phyloP scores from a whole-genome alignment of 1,140 invertebrate genomes.

The Euura saliciscinereae region DNA sequence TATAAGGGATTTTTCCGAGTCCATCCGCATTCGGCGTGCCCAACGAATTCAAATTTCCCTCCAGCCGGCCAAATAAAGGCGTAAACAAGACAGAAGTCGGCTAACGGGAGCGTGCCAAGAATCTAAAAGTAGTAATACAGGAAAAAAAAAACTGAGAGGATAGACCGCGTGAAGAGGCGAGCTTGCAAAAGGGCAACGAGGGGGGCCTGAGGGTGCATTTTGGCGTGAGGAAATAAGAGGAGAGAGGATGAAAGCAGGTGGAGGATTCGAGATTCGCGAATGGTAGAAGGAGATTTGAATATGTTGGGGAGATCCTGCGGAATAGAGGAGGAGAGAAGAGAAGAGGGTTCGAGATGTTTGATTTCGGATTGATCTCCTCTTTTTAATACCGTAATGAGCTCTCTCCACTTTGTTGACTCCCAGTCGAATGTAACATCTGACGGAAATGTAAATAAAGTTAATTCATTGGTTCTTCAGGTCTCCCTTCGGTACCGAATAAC shows the following conservation, averaged over 20 bases:
- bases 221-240: no score
- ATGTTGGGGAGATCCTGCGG: not conserved
- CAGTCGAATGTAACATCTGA: slow-evolving; percentile 2
- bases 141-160: not conserved
- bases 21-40: slow-evolving; percentile 11
- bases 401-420: not conserved
- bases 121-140: slow-evolving; percentile 19
- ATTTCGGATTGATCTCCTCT: slow-evolving; percentile 9
- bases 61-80: slow-evolving; percentile 30
- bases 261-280: not conserved
- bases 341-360: slow-evolving; percentile 4
- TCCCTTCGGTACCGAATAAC: not conserved
- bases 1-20: not conserved
- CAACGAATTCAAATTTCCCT: slow-evolving; percentile 34
- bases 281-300: slow-evolving; percentile 7
- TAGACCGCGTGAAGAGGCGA: no score
- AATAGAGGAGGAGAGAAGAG: not conserved
- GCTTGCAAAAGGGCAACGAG: no score
- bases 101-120: slow-evolving; percentile 35
- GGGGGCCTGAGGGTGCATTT: no score
- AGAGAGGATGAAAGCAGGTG: no score
- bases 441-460: slow-evolving; percentile 7
- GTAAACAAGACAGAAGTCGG: slow-evolving; percentile 34
- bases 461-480: not conserved
- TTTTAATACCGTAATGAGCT: slow-evolving; percentile 15